These are phyloP conservation scores for Oryctolagus cuniculus DNA, from an alignment of 2,113 vertebrate genomes.

Conservation along the genomic window DNA sequence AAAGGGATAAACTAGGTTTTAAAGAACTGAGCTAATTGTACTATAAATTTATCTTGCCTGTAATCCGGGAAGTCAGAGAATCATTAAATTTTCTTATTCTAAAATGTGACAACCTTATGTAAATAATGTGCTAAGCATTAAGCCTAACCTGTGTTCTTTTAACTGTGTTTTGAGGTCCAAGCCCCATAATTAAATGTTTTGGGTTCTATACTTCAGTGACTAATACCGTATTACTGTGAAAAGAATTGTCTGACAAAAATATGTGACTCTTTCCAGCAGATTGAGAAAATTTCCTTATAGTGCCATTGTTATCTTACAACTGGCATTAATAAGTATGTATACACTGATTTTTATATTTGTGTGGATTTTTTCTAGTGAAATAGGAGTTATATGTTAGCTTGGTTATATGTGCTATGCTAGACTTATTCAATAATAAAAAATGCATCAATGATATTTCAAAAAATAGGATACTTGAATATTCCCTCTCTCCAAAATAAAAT, in stretches of 20 bases:
- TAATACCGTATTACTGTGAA: neutral
- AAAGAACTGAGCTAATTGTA: neutral
- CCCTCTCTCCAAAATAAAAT: neutral
- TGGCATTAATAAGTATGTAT: neutral
- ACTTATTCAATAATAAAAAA: neutral
- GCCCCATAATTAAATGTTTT: neutral
- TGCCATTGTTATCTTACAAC: neutral
- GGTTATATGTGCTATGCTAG: neutral
- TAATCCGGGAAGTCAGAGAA: neutral
- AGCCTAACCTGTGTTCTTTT: neutral
- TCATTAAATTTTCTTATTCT: neutral
- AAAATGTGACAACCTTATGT: neutral
- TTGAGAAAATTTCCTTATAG: too few species aligned
- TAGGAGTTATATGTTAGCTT: neutral
- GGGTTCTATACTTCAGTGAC: neutral
- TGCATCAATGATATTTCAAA: neutral
- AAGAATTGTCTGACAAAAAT: neutral
- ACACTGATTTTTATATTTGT: neutral
- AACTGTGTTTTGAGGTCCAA: neutral
- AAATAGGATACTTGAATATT: neutral
- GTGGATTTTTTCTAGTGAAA: too few species aligned
- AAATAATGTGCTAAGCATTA: neutral
- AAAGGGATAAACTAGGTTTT: neutral
- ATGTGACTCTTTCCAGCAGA: neutral
- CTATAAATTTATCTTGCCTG: neutral